A percentile compares a stretch with the other conserved stretches of the same genome.
Evolutionary conservation across 92 coral and sea anemone species (phyloP).

Genomic region (Umimayanthus chanpuru): DNA sequence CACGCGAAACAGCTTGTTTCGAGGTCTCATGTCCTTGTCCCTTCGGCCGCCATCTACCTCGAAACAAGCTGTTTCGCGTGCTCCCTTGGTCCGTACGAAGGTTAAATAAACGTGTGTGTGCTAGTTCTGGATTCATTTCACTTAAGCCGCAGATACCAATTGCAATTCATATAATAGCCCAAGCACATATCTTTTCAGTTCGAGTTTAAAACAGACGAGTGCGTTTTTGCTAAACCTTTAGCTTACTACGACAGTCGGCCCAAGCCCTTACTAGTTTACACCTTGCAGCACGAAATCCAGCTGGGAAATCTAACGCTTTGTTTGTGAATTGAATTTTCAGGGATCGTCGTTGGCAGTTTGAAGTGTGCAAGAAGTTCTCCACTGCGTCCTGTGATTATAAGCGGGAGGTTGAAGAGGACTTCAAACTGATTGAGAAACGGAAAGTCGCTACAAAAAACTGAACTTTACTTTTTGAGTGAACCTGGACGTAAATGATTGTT

Average conservation of each 20-base stretch:
- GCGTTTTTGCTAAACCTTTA: not conserved
- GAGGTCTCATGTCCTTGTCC: too few relatives aligned
- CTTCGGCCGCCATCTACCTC: too few relatives aligned
- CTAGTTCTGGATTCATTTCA: too few relatives aligned
- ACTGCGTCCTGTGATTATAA: constrained; percentile 13
- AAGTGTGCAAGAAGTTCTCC: constrained; percentile 50
- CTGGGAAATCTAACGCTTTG: not conserved
- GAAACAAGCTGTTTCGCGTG: too few relatives aligned
- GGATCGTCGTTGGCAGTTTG: constrained; percentile 57
- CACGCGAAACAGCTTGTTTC: too few relatives aligned
- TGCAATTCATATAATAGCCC: too few relatives aligned
- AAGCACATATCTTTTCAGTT: too few relatives aligned
- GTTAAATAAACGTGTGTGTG: too few relatives aligned
- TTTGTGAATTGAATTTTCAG: not conserved
- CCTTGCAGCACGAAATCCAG: not conserved
- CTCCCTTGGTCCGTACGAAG: too few relatives aligned
- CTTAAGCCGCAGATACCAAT: too few relatives aligned
- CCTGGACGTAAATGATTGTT: not conserved
- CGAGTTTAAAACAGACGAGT: not conserved
- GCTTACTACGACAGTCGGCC: not conserved
- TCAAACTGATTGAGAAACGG: constrained; percentile 12
- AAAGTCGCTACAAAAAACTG: not conserved
- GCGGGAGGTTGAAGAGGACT: constrained; percentile 24
- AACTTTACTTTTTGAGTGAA: not conserved
- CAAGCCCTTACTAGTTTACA: not conserved